Evolutionary conservation across 1,140 invertebrate species (phyloP).

Genomic region (Pseudachorutes palmiensis): DNA sequence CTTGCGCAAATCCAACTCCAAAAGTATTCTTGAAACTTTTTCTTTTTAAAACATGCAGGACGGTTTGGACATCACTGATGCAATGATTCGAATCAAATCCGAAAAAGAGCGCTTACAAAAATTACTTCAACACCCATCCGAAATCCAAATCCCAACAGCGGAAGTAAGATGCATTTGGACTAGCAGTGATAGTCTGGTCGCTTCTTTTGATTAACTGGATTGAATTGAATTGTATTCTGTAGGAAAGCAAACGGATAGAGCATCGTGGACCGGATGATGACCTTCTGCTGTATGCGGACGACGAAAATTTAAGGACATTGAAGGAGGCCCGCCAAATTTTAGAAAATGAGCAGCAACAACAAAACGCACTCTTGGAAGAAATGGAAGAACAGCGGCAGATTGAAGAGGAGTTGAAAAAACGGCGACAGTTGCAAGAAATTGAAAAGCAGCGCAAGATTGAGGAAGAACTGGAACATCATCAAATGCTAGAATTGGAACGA

Average conservation of each 20-base stretch:
- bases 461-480: background rate
- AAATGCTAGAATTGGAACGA: background rate
- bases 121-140: background rate
- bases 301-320: no score
- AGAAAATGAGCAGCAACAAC: background rate
- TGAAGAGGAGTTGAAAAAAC: background rate
- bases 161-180: no score
- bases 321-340: background rate
- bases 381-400: background rate
- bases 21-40: no score
- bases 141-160: no score
- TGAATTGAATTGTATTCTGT: no score
- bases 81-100: background rate
- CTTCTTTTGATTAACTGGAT: no score
- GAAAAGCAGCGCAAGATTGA: no score
- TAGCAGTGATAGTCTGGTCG: no score
- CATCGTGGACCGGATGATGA: no score
- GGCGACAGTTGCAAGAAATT: constrained; percentile 5
- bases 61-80: background rate
- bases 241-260: no score
- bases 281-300: no score
- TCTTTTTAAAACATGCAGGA: background rate
- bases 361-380: background rate
- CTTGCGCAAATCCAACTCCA: no score
- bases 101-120: background rate